These are phyloP conservation scores for Clanis bilineata DNA, from an alignment of 2,888 invertebrate species.

Conservation along the genomic window DNA sequence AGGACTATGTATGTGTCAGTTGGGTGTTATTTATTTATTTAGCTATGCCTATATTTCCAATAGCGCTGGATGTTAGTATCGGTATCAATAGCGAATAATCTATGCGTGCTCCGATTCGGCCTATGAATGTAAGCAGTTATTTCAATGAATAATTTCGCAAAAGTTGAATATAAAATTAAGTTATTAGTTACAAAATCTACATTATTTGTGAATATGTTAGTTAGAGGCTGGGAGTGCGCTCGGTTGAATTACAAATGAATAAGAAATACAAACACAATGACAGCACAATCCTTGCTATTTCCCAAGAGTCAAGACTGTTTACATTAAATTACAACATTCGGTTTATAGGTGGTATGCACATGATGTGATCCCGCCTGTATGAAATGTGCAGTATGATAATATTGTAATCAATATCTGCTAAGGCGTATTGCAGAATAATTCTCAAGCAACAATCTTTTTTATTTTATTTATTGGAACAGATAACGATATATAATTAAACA, in stretches of 20 bases:
- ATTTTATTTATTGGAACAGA: no score
- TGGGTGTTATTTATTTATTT: no score
- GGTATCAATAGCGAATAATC: neutral
- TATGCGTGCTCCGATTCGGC: neutral
- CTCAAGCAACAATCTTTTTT: no score
- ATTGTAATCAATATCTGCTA: no score
- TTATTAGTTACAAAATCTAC: conserved; percentile 4
- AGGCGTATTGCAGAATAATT: no score
- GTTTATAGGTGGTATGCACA: conserved; percentile 55
- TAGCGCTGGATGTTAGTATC: no score
- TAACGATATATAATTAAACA: no score
- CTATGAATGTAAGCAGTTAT: neutral
- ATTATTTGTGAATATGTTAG: conserved; percentile 2
- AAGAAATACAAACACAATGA: conserved; percentile 43
- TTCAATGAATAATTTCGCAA: neutral
- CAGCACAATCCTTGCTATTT: conserved; percentile 64
- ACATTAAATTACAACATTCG: conserved; percentile 71
- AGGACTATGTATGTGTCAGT: no score
- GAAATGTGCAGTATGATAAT: conserved; percentile 5
- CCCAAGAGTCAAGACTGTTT: conserved; percentile 72
- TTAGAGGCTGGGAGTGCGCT: neutral
- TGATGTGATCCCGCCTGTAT: conserved; percentile 26
- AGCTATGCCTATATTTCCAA: neutral
- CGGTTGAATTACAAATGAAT: conserved; percentile 30
- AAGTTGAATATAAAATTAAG: neutral